Conservation (phyloP, 2,888 invertebrate species). For the Spodoptera picta region DNA sequence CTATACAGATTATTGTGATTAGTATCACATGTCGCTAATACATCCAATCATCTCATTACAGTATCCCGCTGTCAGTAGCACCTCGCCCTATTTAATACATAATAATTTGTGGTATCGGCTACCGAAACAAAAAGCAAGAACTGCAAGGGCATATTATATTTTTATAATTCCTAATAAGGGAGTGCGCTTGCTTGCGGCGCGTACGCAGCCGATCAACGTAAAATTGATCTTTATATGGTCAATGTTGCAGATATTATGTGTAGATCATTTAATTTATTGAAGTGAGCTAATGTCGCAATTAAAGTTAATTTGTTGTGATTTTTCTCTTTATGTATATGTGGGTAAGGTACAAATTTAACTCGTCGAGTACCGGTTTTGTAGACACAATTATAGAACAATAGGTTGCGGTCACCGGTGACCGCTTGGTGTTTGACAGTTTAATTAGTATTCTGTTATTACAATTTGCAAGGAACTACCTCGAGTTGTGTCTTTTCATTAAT, state of each 20-base stretch:
- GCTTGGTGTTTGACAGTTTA: no score
- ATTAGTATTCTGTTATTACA: no score
- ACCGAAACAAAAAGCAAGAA: conserved; percentile 66
- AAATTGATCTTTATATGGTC: conserved; percentile 47
- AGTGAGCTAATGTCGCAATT: conserved; percentile 6
- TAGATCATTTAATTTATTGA: conserved; percentile 24
- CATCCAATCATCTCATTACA: no score
- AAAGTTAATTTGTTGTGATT: background rate
- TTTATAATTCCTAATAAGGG: conserved; percentile 82
- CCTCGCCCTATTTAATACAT: conserved; percentile 60
- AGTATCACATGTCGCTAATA: no score
- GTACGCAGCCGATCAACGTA: conserved; percentile 24
- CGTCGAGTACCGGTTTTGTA: no score
- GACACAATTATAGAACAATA: no score
- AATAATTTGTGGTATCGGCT: conserved; percentile 75
- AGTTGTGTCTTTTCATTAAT: no score
- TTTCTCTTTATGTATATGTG: background rate
- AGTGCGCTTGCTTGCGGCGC: conserved; percentile 61
- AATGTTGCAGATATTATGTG: conserved; percentile 25
- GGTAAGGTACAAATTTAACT: no score
- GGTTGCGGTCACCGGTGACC: no score
- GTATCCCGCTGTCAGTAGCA: conserved; percentile 43
- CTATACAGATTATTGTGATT: no score
- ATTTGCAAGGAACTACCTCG: no score
- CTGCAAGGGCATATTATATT: conserved; percentile 73